Evolutionary conservation across 2,797 vertebrate genomes (phyloP).

Genomic region (Enteromius fasciolatus): DNA sequence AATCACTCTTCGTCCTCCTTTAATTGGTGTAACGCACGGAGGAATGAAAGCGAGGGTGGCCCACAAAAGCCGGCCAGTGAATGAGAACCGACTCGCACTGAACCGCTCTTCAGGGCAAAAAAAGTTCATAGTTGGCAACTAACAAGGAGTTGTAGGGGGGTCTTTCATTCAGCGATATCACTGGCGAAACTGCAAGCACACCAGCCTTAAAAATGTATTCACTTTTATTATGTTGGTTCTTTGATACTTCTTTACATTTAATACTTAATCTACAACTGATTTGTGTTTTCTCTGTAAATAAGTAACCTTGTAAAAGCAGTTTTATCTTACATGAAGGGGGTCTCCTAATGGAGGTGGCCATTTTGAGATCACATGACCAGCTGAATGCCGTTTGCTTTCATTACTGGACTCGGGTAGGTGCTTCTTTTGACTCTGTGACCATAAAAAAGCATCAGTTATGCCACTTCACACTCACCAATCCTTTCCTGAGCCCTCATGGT

Average conservation of each 20-base stretch:
- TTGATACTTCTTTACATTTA: neutral
- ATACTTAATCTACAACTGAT: neutral
- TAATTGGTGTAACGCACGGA: conserved; percentile 95
- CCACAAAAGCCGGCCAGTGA: conserved; percentile 83
- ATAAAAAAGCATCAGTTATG: neutral
- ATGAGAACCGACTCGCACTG: conserved; percentile 88
- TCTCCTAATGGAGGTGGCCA: conserved; percentile 3
- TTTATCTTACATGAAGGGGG: neutral
- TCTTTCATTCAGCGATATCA: conserved; percentile 81
- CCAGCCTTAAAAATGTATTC: conserved; percentile 44
- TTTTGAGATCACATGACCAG: conserved; percentile 11
- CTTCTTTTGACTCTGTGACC: neutral
- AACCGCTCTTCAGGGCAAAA: conserved; percentile 83
- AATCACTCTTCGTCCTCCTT: conserved; percentile 95
- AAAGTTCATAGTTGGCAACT: conserved; percentile 89
- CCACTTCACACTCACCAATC: neutral
- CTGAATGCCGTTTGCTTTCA: neutral
- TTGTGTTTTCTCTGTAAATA: neutral
- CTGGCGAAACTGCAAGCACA: conserved; percentile 81
- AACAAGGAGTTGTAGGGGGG: conserved; percentile 85
- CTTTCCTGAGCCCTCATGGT: neutral
- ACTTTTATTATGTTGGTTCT: conserved; percentile 37
- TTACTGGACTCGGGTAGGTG: neutral
- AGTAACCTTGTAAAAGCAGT: neutral
- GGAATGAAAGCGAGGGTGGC: conserved; percentile 86